Base-by-base conservation (phyloP, 2,797 vertebrate species). In the Poecilia gillii region DNA sequence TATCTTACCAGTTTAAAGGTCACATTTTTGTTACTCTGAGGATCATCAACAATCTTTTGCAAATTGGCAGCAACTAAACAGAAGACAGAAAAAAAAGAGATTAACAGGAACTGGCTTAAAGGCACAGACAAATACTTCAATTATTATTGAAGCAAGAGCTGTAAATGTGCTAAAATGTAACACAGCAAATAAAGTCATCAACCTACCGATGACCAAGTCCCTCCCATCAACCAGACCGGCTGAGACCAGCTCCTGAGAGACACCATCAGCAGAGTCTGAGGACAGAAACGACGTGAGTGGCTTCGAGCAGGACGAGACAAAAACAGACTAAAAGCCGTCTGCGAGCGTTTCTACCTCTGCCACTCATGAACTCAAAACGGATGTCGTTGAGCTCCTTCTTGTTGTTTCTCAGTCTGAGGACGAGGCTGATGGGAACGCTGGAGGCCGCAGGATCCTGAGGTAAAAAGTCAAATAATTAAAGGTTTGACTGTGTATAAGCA, bases 321-420 rank as follows among this genome's bases (percentile, higher is more conserved):
- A 41, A 7, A 46, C 18, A 46, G 39, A n/a, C 12, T 5, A 45
- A 64, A 41, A 0, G 20, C 11, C 6, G 13, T 25, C 2, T 28
- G 1, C 0, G 41, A 74, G 64, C 3, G 0, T 47, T 76, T 93
- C 91, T 78, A 99, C 98, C 98, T 98, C 97, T 97, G 88, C 98
- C 97, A 4, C 96, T 96, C 94, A 97, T 98, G 92, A 99, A 99
- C 93, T 99, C 98, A 89, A 98, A 99, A 62, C 97, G 95, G 90
- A 99, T 99, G 91, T 99, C 98, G 79, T 99, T 98, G 87, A 99
- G 96, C 84, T 99, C 97, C 92, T 98, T 98, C 95, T 98, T 99
- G 81, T 94, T 96, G 94, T 99, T 99, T 91, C 98, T 97, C 95
- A 99, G 95, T 94, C 98, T 96, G 87, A 99, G 94, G 36, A 99